Percentiles rank a stretch among this genome's conserved stretches.
These are phyloP conservation scores for Noctua comes DNA, from an alignment of 2,888 invertebrate species.

Conservation along the genomic window DNA sequence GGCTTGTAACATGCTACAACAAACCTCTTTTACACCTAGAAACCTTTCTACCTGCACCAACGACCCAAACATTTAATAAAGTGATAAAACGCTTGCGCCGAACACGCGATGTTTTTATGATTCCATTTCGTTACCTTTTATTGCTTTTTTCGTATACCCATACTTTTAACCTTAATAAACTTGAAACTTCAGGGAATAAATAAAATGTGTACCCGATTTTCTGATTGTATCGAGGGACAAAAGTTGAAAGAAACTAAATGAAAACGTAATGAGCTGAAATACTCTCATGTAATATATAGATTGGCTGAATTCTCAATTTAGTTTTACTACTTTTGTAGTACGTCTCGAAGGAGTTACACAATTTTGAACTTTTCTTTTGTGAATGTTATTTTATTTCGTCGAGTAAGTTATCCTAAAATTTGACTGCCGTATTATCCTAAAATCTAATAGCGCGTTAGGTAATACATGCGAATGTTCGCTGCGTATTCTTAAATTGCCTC, in stretches of 20 bases:
- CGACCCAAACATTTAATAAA: constrained; percentile 83
- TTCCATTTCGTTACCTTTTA: constrained; percentile 77
- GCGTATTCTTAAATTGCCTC: constrained; percentile 55
- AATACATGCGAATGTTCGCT: constrained; percentile 43
- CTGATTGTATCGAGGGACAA: constrained; percentile 63
- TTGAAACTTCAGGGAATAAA: constrained; percentile 71
- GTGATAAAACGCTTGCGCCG: constrained; percentile 82
- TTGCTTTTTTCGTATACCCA: constrained; percentile 71
- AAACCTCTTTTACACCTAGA: constrained; percentile 72
- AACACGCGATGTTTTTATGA: constrained; percentile 84
- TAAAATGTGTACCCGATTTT: constrained; percentile 63
- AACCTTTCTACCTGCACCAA: constrained; percentile 72
- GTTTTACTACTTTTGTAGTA: constrained; percentile 42
- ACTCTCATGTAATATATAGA: constrained; percentile 51
- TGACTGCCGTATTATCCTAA: constrained; percentile 44
- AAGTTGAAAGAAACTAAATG: constrained; percentile 63
- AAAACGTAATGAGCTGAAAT: constrained; percentile 65
- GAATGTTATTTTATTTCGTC: constrained; percentile 39
- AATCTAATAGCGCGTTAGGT: constrained; percentile 44
- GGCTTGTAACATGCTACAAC: constrained; percentile 66
- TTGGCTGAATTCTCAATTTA: constrained; percentile 53
- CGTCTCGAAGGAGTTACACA: constrained; percentile 47
- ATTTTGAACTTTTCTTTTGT: constrained; percentile 37
- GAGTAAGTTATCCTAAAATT: constrained; percentile 15
- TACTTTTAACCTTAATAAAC: constrained; percentile 76